Evolutionary conservation across 2,797 vertebrate genomes (phyloP).

Genomic region (Urocyon cinereoargenteus): DNA sequence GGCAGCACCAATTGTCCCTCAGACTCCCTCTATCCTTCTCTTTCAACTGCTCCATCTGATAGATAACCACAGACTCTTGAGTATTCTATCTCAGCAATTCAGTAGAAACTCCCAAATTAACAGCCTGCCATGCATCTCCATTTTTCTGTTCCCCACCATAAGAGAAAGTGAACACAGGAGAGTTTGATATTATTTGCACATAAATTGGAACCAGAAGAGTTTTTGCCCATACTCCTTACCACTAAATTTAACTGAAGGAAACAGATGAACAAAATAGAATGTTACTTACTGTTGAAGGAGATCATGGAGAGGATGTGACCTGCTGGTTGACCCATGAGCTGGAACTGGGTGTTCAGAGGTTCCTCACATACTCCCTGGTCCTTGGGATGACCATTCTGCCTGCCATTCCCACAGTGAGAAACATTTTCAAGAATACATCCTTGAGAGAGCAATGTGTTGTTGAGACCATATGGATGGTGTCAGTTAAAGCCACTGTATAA

Average conservation of each 20-base stretch:
- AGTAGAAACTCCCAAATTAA: background rate
- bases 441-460: background rate
- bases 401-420: background rate
- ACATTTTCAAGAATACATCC: background rate
- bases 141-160: background rate
- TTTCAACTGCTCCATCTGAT: background rate
- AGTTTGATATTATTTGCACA: background rate
- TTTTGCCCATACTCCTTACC: background rate
- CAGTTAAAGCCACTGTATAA: background rate
- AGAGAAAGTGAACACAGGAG: background rate
- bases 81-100: background rate
- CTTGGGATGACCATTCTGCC: background rate
- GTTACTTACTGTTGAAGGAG: background rate
- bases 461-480: background rate
- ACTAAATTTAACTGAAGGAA: background rate
- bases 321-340: background rate
- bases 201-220: background rate
- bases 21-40: no score
- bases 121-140: background rate
- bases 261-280: background rate
- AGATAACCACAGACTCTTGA: background rate
- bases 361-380: background rate
- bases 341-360: background rate
- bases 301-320: background rate
- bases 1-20: rapidly evolving